Evolutionary conservation across 2,113 vertebrate genomes (phyloP), one percentile per base, ranked within the genome.

Genomic region (Ochotona curzoniae): DNA sequence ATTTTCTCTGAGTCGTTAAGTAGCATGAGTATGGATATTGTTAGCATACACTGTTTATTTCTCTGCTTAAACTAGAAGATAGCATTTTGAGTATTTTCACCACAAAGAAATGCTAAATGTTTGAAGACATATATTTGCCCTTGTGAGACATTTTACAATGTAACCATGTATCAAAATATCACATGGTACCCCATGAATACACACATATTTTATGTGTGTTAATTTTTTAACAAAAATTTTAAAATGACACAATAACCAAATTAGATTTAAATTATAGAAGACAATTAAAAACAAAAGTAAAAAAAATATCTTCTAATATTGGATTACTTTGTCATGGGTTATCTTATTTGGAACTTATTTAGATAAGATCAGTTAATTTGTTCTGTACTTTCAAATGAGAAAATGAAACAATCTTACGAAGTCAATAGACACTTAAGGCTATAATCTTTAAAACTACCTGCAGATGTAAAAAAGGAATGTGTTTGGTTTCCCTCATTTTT

Each of bases 361-460:
- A 2, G 23, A 91, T 54, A 14, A 66, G 49, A 90, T 76, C 32
- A 89, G n/a, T 81, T 74, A 17, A 2, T 44, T 10, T 86, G 20
- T 66, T 83, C 14, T 67, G 23, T 96, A 38, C 83, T 91, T 64
- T 89, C 66, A 86, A 86, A 54, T 91, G 44, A 93, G 66, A 49
- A 89, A 71, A 79, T 63, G 25, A 28, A 15, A 44, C 9, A 38
- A 49, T 61, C 44, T 30, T 71, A 0, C 54, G 32, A 67, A 80
- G 9, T 44, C 35, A 76, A n/a, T 10, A 49, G 25, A 49, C 10
- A 87, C 8, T 26, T 66, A n/a, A 79, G 8, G 11, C 5, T 21
- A 64, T 83, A 28, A 23, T 20, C 14, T 87, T 91, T 13, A 94
- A 89, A 93, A 12, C 44, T 54, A 78, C 28, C 8, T 57, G 12